These are phyloP conservation scores for Eupithecia subumbrata DNA, from an alignment of 2,888 invertebrate genomes.

Conservation along the genomic window DNA sequence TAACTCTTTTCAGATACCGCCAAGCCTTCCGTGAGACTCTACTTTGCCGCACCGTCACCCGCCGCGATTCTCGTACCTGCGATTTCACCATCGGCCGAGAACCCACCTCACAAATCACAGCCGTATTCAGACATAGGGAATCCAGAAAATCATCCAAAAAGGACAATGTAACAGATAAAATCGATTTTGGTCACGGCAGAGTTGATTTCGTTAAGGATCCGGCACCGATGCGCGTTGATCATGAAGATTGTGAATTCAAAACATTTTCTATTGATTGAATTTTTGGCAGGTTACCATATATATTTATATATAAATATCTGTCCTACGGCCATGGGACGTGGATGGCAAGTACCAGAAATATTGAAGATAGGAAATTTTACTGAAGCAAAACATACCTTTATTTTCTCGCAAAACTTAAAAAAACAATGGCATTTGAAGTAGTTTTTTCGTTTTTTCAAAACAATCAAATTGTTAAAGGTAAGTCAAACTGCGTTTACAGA, in stretches of 20 bases:
- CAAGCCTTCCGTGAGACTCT: conserved; percentile 90
- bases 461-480: too few relatives aligned
- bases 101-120: conserved; percentile 69
- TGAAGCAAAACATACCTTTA: too few relatives aligned
- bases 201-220: conserved; percentile 68
- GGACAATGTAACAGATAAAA: conserved; percentile 50
- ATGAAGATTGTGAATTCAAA: conserved; percentile 50
- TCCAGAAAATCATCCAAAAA: conserved; percentile 67
- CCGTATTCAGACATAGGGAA: conserved; percentile 54
- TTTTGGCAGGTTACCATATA: background rate
- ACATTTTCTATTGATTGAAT: conserved; percentile 52
- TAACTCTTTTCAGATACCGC: conserved; percentile 85
- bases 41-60: conserved; percentile 79
- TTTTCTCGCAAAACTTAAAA: too few relatives aligned
- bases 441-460: too few relatives aligned
- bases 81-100: conserved; percentile 82
- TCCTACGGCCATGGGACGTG: too few relatives aligned
- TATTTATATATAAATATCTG: too few relatives aligned
- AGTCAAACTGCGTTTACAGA: too few relatives aligned
- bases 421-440: too few relatives aligned
- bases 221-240: conserved; percentile 59
- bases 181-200: conserved; percentile 35
- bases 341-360: too few relatives aligned
- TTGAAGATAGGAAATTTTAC: too few relatives aligned
- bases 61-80: conserved; percentile 74